These are phyloP conservation scores for Megalurothrips usitatus DNA, from an alignment of 2,888 invertebrate genomes.

Conservation along the genomic window DNA sequence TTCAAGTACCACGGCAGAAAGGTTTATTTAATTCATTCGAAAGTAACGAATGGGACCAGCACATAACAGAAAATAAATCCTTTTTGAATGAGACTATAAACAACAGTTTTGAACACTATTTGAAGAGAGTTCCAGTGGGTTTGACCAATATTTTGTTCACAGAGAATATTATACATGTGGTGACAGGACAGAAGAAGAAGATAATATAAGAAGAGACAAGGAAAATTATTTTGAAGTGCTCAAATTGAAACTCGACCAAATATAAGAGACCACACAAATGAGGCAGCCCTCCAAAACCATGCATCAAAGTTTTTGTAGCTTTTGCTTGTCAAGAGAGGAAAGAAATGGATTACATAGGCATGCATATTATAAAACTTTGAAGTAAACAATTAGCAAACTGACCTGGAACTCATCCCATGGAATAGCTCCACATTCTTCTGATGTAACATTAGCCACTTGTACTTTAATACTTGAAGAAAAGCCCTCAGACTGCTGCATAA, in stretches of 20 bases:
- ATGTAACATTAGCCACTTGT: constrained; percentile 65
- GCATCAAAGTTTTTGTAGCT: neutral
- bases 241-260: neutral
- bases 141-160: too few relatives aligned
- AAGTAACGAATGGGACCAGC: neutral
- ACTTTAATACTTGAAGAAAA: constrained; percentile 62
- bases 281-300: constrained; percentile 31
- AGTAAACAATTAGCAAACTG: constrained; percentile 40
- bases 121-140: neutral
- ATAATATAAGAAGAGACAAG: neutral
- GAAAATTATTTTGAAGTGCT: constrained; percentile 22
- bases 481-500: constrained; percentile 66
- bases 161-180: neutral
- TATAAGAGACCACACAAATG: constrained; percentile 27
- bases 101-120: neutral
- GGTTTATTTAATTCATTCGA: neutral
- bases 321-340: neutral
- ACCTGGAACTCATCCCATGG: constrained; percentile 95
- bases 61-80: too few relatives aligned
- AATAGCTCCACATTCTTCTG: constrained; percentile 81
- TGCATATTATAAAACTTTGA: neutral
- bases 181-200: neutral
- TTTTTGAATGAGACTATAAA: too few relatives aligned
- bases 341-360: constrained; percentile 22
- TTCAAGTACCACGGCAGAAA: neutral